A percentile compares a stretch with the other conserved stretches of the same genome.
Conservation (phyloP, 2,113 vertebrate species). For the Seriola aureovittata region DNA sequence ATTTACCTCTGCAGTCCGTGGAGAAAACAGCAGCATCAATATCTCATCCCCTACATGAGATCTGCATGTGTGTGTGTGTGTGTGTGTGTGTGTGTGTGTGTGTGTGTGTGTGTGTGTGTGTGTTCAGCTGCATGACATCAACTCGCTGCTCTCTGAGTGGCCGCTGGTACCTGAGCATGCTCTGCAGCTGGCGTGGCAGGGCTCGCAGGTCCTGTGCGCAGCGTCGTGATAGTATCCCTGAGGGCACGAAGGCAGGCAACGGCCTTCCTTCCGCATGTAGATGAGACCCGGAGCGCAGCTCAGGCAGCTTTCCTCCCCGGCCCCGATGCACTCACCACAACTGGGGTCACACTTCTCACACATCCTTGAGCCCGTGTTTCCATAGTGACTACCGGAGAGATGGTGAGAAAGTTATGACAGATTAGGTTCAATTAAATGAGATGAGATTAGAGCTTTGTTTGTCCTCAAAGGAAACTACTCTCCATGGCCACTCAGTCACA, state of each 20-base stretch:
- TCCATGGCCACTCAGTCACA: slow-evolving; percentile 31
- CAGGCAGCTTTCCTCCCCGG: slow-evolving; percentile 84
- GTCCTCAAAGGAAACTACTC: slow-evolving; percentile 53
- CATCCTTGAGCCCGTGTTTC: slow-evolving; percentile 77
- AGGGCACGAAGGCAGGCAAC: slow-evolving; percentile 88
- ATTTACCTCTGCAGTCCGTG: slow-evolving; percentile 4
- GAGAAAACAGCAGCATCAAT: slow-evolving; percentile 14
- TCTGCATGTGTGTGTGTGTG: not conserved
- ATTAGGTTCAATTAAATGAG: slow-evolving; percentile 63
- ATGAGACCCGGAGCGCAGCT: slow-evolving; percentile 86
- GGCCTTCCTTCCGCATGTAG: slow-evolving; percentile 82
- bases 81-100: no score
- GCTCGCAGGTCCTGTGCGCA: slow-evolving; percentile 83
- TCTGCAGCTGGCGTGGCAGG: slow-evolving; percentile 89
- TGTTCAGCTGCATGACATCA: not conserved
- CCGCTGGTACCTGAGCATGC: slow-evolving; percentile 86
- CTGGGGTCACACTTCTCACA: slow-evolving; percentile 89
- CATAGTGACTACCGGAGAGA: slow-evolving; percentile 85
- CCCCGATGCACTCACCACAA: slow-evolving; percentile 87
- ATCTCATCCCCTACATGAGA: not conserved
- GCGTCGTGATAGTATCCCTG: slow-evolving; percentile 83
- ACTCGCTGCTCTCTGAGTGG: not conserved
- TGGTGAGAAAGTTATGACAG: slow-evolving; percentile 53
- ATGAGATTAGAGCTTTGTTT: slow-evolving; percentile 54
- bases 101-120: no score